Evolutionary conservation across 1,140 invertebrate species (phyloP).

Genomic region (Periplaneta americana): DNA sequence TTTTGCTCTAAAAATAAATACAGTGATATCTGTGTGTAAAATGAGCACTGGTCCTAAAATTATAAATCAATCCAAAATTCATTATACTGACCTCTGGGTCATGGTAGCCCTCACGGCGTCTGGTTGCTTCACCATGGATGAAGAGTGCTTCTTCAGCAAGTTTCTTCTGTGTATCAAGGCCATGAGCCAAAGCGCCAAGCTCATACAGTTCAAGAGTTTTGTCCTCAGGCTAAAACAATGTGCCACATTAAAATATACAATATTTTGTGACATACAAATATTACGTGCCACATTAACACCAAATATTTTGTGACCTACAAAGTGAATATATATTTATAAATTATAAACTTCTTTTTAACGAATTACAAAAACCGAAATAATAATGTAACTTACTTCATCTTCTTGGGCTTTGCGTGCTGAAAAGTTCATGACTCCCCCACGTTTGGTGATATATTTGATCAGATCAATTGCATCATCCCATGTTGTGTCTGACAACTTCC

Average conservation of each 20-base stretch:
- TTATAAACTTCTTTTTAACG: too few relatives aligned
- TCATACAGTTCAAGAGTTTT: slow-evolving; percentile 41
- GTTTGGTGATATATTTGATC: slow-evolving; percentile 67
- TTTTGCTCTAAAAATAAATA: background rate
- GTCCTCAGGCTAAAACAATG: background rate
- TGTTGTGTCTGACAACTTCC: slow-evolving; percentile 61
- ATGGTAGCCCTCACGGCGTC: slow-evolving; percentile 42
- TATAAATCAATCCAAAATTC: background rate
- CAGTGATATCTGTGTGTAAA: background rate
- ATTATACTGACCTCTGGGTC: slow-evolving; percentile 51
- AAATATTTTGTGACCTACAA: too few relatives aligned
- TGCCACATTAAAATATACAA: too few relatives aligned
- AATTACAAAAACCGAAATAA: background rate
- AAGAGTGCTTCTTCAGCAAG: slow-evolving; percentile 58
- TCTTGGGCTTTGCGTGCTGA: slow-evolving; percentile 27
- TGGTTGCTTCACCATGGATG: slow-evolving; percentile 52
- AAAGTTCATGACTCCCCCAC: slow-evolving; percentile 53
- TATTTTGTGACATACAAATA: too few relatives aligned
- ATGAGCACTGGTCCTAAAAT: background rate
- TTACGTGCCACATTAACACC: too few relatives aligned
- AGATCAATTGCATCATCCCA: slow-evolving; percentile 69
- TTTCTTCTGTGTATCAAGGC: slow-evolving; percentile 65
- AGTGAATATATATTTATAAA: too few relatives aligned
- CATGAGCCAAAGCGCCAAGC: slow-evolving; percentile 62
- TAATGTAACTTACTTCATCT: background rate